These are phyloP conservation scores for Cyclopterus lumpus DNA, from an alignment of 2,797 vertebrate genomes.

Conservation along the genomic window DNA sequence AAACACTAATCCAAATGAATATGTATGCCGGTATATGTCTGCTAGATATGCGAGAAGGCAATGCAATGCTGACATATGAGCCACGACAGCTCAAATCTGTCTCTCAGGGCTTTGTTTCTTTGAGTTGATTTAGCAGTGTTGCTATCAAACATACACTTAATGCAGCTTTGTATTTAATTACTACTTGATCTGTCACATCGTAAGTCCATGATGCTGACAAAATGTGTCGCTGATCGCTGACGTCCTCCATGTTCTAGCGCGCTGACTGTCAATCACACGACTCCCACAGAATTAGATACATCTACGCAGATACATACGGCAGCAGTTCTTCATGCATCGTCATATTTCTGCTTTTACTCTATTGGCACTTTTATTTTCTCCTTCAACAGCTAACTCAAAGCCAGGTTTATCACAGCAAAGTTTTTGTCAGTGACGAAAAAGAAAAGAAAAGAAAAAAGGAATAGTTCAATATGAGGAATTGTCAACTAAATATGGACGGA, in stretches of 20 bases:
- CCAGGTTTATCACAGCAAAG: neutral
- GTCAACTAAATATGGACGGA: neutral
- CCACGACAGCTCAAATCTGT: neutral
- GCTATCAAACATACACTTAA: neutral
- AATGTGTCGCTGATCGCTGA: neutral
- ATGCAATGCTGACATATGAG: neutral
- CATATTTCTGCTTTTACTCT: neutral
- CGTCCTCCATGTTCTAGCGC: neutral
- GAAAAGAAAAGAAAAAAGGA: neutral
- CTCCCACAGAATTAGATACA: neutral
- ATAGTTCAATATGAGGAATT: neutral
- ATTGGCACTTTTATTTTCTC: constrained; percentile 5
- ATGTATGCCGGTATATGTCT: neutral
- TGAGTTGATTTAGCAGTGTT: constrained; percentile 1
- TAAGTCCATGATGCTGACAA: neutral
- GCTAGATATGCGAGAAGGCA: constrained; percentile 6
- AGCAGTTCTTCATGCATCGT: neutral
- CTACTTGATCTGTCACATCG: neutral
- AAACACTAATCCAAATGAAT: neutral
- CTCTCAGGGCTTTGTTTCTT: constrained; percentile 30
- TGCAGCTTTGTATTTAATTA: constrained; percentile 11
- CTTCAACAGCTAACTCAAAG: neutral
- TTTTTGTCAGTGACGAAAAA: neutral
- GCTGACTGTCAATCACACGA: constrained; percentile 1
- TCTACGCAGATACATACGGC: neutral